Evolutionary conservation across 2,797 vertebrate species (phyloP).

Genomic region (Sebastiscus albofasciatus): DNA sequence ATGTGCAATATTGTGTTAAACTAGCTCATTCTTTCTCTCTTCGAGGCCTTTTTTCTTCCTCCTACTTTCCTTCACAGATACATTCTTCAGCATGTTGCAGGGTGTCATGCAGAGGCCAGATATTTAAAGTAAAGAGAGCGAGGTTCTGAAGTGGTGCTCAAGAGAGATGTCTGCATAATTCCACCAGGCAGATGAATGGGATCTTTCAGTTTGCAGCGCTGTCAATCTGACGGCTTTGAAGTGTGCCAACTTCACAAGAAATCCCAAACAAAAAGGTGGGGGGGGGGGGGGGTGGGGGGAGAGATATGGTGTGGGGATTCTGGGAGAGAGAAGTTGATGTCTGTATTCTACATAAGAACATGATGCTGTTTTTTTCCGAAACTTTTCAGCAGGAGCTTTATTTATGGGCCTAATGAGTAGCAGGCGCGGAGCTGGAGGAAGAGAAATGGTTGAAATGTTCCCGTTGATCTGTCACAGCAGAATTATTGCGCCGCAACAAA

Average conservation of each 20-base stretch:
- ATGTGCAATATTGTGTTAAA: constrained; percentile 56
- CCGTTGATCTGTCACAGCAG: constrained; percentile 35
- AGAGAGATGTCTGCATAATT: constrained; percentile 85
- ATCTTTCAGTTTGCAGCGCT: constrained; percentile 79
- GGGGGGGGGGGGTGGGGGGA: neutral
- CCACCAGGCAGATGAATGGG: constrained; percentile 80
- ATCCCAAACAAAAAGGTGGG: constrained; percentile 60
- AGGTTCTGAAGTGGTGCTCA: constrained; percentile 81
- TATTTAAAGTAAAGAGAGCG: constrained; percentile 82
- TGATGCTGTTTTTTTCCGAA: constrained; percentile 40
- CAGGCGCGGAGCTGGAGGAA: constrained; percentile 35
- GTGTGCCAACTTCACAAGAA: constrained; percentile 82
- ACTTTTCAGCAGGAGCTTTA: constrained; percentile 54
- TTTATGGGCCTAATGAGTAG: constrained; percentile 69
- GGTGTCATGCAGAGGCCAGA: constrained; percentile 83
- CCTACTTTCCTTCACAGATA: constrained; percentile 11
- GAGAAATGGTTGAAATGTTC: constrained; percentile 53
- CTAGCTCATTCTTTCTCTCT: constrained; percentile 18
- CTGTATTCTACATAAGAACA: constrained; percentile 71
- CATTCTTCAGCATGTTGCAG: constrained; percentile 55
- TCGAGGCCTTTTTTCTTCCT: constrained; percentile 21
- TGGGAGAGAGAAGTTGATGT: constrained; percentile 70
- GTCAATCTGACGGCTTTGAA: constrained; percentile 84
- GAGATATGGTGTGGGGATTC: constrained; percentile 24
- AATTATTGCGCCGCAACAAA: constrained; percentile 33